Conservation (phyloP, 2,113 vertebrate genomes). For the Eurypyga helias region DNA sequence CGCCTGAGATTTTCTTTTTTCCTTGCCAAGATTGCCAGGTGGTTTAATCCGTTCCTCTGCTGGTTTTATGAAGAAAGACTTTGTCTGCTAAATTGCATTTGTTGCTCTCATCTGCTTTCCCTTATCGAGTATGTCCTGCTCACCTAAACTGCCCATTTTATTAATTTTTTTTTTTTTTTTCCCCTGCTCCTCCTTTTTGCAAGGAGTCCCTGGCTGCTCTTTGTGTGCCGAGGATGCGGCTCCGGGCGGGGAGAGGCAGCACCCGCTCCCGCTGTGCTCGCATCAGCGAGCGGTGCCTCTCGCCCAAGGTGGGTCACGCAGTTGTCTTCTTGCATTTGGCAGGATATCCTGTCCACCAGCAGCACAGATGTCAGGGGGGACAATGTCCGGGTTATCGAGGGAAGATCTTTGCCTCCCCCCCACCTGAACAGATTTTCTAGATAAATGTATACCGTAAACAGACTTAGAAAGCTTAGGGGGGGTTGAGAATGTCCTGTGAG, state of each 20-base stretch:
- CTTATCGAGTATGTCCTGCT: neutral
- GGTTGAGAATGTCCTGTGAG: neutral
- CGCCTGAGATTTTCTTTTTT: conserved; percentile 63
- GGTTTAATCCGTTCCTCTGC: conserved; percentile 84
- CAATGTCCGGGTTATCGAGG: conserved; percentile 77
- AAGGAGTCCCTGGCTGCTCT: neutral
- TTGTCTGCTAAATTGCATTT: conserved; percentile 72
- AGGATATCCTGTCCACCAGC: conserved; percentile 80
- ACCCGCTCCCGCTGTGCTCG: conserved; percentile 67
- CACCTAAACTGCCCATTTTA: conserved; percentile 45
- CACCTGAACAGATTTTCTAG: conserved; percentile 40
- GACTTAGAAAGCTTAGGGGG: neutral
- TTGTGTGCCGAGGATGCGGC: conserved; percentile 14
- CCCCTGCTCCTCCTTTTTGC: neutral
- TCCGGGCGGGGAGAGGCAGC: conserved; percentile 37
- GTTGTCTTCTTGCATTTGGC: conserved; percentile 80
- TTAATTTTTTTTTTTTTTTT: neutral
- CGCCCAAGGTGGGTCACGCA: conserved; percentile 79
- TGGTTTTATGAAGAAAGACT: conserved; percentile 78
- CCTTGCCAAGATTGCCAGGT: conserved; percentile 85
- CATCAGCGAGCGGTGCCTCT: conserved; percentile 61
- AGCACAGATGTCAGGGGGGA: conserved; percentile 78
- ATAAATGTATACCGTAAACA: conserved; percentile 25
- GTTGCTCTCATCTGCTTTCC: conserved; percentile 72
- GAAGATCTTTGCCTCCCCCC: conserved; percentile 69